These are phyloP conservation scores for Indicator indicator DNA, from an alignment of 2,113 vertebrate genomes.

Conservation along the genomic window DNA sequence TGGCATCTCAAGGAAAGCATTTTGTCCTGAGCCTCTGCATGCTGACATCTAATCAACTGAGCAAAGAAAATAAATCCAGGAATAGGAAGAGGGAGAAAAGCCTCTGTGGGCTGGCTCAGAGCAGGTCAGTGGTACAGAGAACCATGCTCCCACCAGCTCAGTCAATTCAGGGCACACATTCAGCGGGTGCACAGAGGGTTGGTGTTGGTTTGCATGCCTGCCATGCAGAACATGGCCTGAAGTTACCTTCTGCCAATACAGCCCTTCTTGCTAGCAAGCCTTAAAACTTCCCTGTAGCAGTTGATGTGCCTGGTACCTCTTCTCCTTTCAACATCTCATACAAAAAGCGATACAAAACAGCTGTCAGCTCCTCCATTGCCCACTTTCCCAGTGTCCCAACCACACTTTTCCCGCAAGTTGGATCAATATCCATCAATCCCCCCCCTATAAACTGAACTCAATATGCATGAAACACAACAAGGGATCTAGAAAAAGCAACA, in stretches of 20 bases:
- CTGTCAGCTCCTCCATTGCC: background rate
- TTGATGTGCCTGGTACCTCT: background rate
- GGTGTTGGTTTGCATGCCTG: fast-evolving
- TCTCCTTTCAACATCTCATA: background rate
- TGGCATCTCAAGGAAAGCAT: background rate
- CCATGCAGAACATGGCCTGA: fast-evolving
- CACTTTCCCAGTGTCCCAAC: fast-evolving
- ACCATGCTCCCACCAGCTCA: background rate
- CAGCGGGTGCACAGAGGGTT: background rate
- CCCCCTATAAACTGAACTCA: background rate
- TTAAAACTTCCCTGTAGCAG: background rate
- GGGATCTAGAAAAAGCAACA: background rate
- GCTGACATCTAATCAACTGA: background rate
- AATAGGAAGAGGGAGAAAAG: background rate
- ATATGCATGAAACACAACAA: background rate
- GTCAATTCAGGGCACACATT: background rate
- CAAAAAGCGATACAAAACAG: fast-evolving
- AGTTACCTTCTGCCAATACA: background rate
- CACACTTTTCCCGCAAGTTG: background rate
- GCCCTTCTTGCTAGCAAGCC: background rate
- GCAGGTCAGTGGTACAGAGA: background rate
- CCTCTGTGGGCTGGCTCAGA: background rate
- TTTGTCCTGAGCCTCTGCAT: background rate
- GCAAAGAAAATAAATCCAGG: background rate
- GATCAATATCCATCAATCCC: background rate